Percentiles rank a stretch among this genome's conserved stretches.
Evolutionary conservation across 2,113 vertebrate species (phyloP).

Genomic region (Verasper variegatus): DNA sequence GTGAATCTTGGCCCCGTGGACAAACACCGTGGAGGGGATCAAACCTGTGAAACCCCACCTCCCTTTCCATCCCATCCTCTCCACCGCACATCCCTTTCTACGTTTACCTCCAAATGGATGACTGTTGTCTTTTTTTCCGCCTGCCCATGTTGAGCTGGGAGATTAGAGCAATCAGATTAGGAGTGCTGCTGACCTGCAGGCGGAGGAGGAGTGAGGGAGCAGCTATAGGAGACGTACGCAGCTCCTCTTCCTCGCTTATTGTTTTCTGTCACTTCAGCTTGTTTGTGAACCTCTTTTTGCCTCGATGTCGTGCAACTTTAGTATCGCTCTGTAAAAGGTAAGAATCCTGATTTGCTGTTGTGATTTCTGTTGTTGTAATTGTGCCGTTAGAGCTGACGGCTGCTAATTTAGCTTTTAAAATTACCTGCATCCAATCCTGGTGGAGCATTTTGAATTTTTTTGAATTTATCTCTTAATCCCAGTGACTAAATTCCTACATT

Average conservation of each 20-base stretch:
- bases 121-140: conserved; percentile 72
- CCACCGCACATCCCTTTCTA: conserved; percentile 37
- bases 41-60: background rate
- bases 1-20: conserved; percentile 13
- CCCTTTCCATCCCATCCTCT: conserved; percentile 14
- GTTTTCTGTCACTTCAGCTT: conserved; percentile 41
- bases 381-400: conserved; percentile 9
- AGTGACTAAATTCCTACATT: background rate
- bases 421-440: background rate
- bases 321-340: conserved; percentile 67
- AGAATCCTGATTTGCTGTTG: conserved; percentile 42
- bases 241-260: conserved; percentile 50
- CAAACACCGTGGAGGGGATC: background rate
- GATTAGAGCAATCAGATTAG: conserved; percentile 98
- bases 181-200: conserved; percentile 78
- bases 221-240: conserved; percentile 39
- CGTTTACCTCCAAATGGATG: conserved; percentile 76
- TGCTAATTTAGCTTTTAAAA: background rate
- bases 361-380: background rate
- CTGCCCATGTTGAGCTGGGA: conserved; percentile 83
- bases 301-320: conserved; percentile 57
- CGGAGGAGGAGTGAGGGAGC: conserved; percentile 23
- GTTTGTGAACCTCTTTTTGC: conserved; percentile 43
- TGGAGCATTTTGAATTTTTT: background rate
- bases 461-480: background rate